Conservation (phyloP, 2,797 vertebrate species). For the Sebastolobus altivelis region DNA sequence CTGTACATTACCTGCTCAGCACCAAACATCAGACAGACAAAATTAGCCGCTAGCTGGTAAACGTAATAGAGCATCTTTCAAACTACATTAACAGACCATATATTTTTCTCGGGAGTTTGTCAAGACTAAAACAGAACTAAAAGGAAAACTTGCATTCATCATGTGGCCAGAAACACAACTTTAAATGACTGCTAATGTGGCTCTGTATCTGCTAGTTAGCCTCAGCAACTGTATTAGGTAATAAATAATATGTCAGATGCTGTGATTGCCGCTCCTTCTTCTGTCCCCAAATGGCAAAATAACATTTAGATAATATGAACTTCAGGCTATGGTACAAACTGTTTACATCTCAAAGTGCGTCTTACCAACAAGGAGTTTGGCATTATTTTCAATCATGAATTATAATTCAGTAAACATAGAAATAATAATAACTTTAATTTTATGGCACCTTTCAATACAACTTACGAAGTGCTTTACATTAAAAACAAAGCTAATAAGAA, state of each 20-base stretch:
- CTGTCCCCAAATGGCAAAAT: not conserved
- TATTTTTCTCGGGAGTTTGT: not conserved
- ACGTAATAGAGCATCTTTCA: not conserved
- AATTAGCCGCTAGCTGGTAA: constrained; percentile 2
- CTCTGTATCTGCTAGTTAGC: not conserved
- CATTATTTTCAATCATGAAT: not conserved
- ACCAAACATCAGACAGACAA: not conserved
- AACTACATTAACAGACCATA: not conserved
- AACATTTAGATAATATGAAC: not conserved
- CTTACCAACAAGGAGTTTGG: not conserved
- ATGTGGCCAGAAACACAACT: not conserved
- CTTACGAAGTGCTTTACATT: not conserved
- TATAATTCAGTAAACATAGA: not conserved
- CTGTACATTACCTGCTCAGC: not conserved
- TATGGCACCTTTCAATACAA: not conserved
- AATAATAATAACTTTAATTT: not conserved
- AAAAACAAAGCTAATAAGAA: not conserved
- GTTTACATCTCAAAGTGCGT: not conserved
- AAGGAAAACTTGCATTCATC: not conserved
- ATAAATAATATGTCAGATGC: not conserved
- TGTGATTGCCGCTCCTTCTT: not conserved
- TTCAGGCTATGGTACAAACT: not conserved
- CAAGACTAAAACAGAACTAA: not conserved
- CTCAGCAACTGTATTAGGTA: not conserved
- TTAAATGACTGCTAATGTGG: not conserved